A percentile compares a stretch with the other conserved stretches of the same genome.
These are phyloP conservation scores for Dolichopus griseipennis DNA, from an alignment of 2,888 invertebrate species.

Conservation along the genomic window DNA sequence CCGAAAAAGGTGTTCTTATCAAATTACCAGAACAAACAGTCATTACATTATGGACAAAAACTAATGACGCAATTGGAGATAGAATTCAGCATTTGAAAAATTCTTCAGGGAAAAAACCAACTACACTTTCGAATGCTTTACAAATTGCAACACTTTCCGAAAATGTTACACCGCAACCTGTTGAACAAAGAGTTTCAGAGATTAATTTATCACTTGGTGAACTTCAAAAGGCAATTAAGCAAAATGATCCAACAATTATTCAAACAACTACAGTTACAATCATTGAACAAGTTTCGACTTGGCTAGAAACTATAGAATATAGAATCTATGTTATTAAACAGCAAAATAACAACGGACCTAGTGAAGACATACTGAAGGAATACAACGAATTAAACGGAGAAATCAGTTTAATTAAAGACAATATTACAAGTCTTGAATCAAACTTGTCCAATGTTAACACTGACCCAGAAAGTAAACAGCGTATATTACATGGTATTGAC, in stretches of 20 bases:
- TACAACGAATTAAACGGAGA: slow-evolving; percentile 58
- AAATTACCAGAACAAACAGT: slow-evolving; percentile 22
- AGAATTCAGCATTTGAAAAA: slow-evolving; percentile 49
- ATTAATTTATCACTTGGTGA: slow-evolving; percentile 46
- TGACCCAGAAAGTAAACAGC: slow-evolving; percentile 44
- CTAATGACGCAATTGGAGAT: slow-evolving; percentile 47
- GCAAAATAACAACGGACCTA: slow-evolving; percentile 49
- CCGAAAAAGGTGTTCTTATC: slow-evolving; percentile 15
- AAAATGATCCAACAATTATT: slow-evolving; percentile 49
- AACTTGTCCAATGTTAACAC: slow-evolving; percentile 46
- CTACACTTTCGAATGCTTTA: slow-evolving; percentile 53
- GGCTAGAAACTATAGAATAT: slow-evolving; percentile 78
- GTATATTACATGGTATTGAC: slow-evolving; percentile 50
- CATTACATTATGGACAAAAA: slow-evolving; percentile 46
- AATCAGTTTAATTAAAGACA: slow-evolving; percentile 56
- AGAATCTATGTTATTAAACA: slow-evolving; percentile 57
- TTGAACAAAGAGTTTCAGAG: slow-evolving; percentile 49
- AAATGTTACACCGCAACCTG: slow-evolving; percentile 47
- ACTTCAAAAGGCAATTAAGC: slow-evolving; percentile 48
- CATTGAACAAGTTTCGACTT: slow-evolving; percentile 71
- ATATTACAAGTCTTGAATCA: slow-evolving; percentile 55
- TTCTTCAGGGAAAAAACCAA: slow-evolving; percentile 45
- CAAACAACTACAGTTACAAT: slow-evolving; percentile 65
- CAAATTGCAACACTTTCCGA: slow-evolving; percentile 53
- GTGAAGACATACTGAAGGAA: slow-evolving; percentile 52